A percentile compares a stretch with the other conserved stretches of the same genome.
phyloP scores from a whole-genome alignment of 1,140 invertebrate genomes.

The Propsilocerus akamusi region DNA sequence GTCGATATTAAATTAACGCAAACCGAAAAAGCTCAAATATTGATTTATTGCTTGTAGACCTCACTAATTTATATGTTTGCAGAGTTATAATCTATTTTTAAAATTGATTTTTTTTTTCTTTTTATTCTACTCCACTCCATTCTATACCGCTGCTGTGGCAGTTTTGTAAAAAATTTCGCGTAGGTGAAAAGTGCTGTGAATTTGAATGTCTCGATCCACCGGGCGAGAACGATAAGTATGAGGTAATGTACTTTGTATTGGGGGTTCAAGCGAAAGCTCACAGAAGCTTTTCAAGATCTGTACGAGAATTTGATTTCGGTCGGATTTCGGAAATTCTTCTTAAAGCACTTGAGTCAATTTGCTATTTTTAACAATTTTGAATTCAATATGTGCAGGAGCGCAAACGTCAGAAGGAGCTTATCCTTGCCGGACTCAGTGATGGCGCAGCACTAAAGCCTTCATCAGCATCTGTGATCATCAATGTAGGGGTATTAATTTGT shows the following conservation, averaged over 20 bases:
- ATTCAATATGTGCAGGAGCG: conserved; percentile 18
- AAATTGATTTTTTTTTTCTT: not conserved
- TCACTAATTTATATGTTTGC: not conserved
- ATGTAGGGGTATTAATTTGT: not conserved
- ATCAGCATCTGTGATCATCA: not conserved
- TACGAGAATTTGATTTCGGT: no score
- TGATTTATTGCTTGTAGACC: not conserved
- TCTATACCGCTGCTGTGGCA: conserved; percentile 14
- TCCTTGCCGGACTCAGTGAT: conserved; percentile 33
- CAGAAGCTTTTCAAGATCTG: not conserved
- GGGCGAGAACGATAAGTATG: conserved; percentile 35
- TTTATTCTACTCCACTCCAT: conserved; percentile 5
- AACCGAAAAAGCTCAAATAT: no score
- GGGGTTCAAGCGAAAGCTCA: not conserved
- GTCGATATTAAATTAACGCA: no score
- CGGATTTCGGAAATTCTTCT: no score
- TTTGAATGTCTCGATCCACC: conserved; percentile 55
- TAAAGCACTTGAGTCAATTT: not conserved
- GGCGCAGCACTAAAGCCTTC: conserved; percentile 13
- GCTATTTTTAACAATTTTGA: not conserved
- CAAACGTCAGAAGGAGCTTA: conserved; percentile 30
- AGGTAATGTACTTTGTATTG: conserved; percentile 12
- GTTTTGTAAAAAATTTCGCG: conserved; percentile 57
- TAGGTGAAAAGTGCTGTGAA: conserved; percentile 54
- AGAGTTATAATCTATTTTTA: not conserved